Percentiles rank a stretch among this genome's conserved stretches.
Evolutionary conservation across 2,888 invertebrate genomes (phyloP).

Genomic region (Lymantria monacha): DNA sequence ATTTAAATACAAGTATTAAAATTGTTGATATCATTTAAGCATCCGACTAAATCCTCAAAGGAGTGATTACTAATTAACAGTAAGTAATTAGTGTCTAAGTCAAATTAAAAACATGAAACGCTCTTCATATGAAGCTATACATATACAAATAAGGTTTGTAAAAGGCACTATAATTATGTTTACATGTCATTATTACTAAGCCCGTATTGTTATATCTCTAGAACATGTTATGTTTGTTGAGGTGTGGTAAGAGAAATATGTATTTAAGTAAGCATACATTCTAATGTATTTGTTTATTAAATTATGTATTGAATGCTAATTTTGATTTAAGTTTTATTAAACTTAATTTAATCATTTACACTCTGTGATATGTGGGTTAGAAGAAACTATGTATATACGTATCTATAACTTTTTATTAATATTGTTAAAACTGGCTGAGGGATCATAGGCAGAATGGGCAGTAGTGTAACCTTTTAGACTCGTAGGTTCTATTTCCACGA

Average conservation of each 20-base stretch:
- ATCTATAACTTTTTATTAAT: no score
- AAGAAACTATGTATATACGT: no score
- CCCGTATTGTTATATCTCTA: background rate
- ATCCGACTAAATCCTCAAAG: conserved; percentile 4
- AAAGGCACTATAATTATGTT: background rate
- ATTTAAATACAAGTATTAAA: conserved; percentile 7
- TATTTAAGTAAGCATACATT: background rate
- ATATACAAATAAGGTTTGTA: background rate
- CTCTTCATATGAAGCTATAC: background rate
- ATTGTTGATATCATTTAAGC: background rate
- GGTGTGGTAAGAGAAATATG: background rate
- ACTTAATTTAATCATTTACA: no score
- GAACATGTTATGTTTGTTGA: background rate
- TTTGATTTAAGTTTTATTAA: background rate
- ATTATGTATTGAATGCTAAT: background rate
- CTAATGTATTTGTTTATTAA: background rate
- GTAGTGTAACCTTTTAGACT: no score
- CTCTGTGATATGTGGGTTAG: no score
- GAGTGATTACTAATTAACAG: background rate
- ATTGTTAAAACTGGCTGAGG: no score
- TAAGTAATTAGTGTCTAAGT: background rate
- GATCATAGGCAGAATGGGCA: no score
- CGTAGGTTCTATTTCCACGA: no score
- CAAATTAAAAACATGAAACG: background rate
- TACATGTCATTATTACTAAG: background rate